Base-by-base conservation (phyloP, 2,888 invertebrate species). In the Zaprionus obscuricornis region DNA sequence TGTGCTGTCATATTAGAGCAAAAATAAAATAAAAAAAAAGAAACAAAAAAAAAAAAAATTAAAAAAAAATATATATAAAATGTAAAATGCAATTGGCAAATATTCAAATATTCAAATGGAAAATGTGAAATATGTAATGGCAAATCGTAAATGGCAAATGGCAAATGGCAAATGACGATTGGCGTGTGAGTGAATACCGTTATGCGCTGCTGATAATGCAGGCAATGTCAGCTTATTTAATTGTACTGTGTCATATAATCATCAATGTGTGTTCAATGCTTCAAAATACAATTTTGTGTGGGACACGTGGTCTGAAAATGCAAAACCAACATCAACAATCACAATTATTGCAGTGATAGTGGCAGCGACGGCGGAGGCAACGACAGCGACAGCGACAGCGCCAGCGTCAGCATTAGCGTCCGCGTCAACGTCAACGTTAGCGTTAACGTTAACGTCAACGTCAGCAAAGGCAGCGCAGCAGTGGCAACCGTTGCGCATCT, bases 261-360 rank as follows among this genome's bases (percentile, higher is more conserved):
- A 11, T 17, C 29, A 24, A 54, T n/a, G 45, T 17, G 42, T 26
- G 39, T 14, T 39, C 24, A 43, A 5, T 56, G 56, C 26, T 56
- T 42, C 22, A n/a, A 10, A 56, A 56, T 46, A 46, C 18, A n/a
- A n/a, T 37, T 26, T 31, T 11, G 31, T 31, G 52, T 54, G 24
- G 31, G 20, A 70, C 79, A 81, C 67, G 73, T 75, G 79, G 72
- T 84, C 83, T 55, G 69, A 79, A 85, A 83, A 85, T 87, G n/a
- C 86, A 86, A 89, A 88, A 88, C 88, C 88, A 89, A 88, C 88
- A 87, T 88, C 85, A 88, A 88, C 84, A 86, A 71, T 50, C 39
- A 14, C 6, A 68, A 58, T 60, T 59, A 67, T 55, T 54, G 56
- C 62, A 51, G 42, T 13, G 11, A 13, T 2, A 31, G 31, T 2